These are phyloP conservation scores for Rallus limicola DNA, from an alignment of 2,113 vertebrate species.

Conservation along the genomic window DNA sequence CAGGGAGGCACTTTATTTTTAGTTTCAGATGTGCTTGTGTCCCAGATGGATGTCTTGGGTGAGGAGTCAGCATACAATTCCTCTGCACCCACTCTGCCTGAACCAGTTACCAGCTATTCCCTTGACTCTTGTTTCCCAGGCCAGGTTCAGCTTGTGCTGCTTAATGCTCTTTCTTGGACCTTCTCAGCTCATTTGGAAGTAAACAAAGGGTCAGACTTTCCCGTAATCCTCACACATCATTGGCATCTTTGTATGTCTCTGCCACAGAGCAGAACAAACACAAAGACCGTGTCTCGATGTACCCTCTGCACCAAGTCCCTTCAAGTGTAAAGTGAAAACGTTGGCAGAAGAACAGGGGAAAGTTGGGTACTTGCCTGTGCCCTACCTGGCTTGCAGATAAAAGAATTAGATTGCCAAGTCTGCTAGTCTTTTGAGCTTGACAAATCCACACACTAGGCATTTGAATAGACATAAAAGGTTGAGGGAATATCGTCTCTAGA, in stretches of 20 bases:
- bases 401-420: not conserved
- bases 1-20: not conserved
- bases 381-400: constrained; percentile 54
- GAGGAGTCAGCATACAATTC: not conserved
- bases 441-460: not conserved
- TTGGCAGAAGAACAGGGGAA: not conserved
- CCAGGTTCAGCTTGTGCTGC: not conserved
- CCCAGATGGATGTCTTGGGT: not conserved
- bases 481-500: not conserved
- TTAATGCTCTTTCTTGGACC: not conserved
- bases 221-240: not conserved
- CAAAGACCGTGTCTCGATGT: not conserved
- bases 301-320: not conserved
- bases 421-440: not conserved
- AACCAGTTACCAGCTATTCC: not conserved
- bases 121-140: not conserved
- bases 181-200: not conserved
- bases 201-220: constrained; percentile 13
- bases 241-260: not conserved
- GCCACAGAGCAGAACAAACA: constrained; percentile 10
- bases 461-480: not conserved
- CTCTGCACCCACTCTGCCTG: accelerated
- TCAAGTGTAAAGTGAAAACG: not conserved
- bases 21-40: not conserved
- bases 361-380: not conserved